Base-by-base conservation (phyloP, 2,797 vertebrate species). In the Cichlasoma orientale region DNA sequence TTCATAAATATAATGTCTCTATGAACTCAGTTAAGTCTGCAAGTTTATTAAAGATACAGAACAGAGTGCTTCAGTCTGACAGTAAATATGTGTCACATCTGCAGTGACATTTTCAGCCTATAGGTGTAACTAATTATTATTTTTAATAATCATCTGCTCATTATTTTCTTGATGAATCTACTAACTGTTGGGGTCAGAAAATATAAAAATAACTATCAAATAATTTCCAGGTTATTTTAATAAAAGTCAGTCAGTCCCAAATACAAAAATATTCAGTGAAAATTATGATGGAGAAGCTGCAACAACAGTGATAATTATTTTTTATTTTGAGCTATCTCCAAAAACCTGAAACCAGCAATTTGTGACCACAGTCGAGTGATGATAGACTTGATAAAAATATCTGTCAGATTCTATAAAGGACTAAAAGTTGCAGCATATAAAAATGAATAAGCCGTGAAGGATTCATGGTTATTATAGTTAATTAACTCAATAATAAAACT, bases 341-440 rank as follows among this genome's bases (percentile, higher is more conserved):
- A 9, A 38, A 0, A 50, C 0, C 41, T 13, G 9, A 13, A 29
- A 29, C 41, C 41, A 29, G 3, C 23, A 66, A 47, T 68, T 50
- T 0, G 10, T 50, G 10, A 13, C 23, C 41, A 66, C 23, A 12
- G 23, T 47, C 4, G 21, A 47, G 16, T 19, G 47, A 27, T 27
- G 0, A 27, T 25, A 47, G 5, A 66, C 19, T 27, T 0, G 23
- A 41, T 66, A 14, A 19, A 25, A 66, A 29, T 29, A 50, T 0
- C 16, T 29, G 23, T 16, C 23, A 50, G 27, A 50, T 0, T 47
- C 14, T 66, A 27, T 66, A 27, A 9, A 47, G 38, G 14, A 66
- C 19, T 19, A 66, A 5, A 3, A 27, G 27, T 4, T 66, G 1
- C 47, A 2, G 25, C 19, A 29, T 19, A 29, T 29, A 50, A 2